These are phyloP conservation scores for Saxidomus purpurata DNA, from an alignment of 1,140 invertebrate species.

Conservation along the genomic window DNA sequence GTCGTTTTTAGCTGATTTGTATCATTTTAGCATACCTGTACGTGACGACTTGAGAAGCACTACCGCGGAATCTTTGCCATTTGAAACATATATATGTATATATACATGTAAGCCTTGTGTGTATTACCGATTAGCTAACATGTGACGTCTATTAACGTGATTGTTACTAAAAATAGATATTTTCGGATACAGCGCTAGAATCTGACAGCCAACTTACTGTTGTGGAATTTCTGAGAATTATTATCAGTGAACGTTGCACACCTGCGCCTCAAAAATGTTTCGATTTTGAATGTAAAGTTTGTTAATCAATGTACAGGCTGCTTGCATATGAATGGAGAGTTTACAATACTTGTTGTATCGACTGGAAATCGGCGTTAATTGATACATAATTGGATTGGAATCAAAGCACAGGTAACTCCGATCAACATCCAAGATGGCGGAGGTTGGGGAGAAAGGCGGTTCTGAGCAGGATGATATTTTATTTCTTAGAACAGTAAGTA, in stretches of 20 bases:
- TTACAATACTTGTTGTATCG: not conserved
- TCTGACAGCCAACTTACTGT: slow-evolving; percentile 37
- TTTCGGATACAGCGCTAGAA: slow-evolving; percentile 61
- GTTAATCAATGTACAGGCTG: not conserved
- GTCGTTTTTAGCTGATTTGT: no score
- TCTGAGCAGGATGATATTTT: slow-evolving; percentile 81
- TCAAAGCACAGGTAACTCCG: slow-evolving; percentile 38
- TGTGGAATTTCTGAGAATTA: slow-evolving; percentile 61
- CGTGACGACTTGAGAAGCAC: no score
- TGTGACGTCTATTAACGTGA: slow-evolving; percentile 46
- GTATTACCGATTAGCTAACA: no score
- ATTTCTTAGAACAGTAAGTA: slow-evolving; percentile 82
- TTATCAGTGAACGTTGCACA: not conserved
- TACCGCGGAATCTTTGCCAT: no score
- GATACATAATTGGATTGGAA: slow-evolving; percentile 44
- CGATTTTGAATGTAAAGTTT: slow-evolving; percentile 27
- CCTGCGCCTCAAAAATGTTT: slow-evolving; percentile 56
- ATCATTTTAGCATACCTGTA: no score
- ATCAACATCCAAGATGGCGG: slow-evolving; percentile 76
- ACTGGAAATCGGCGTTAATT: slow-evolving; percentile 31
- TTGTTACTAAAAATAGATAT: slow-evolving; percentile 58
- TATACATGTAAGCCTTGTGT: not conserved
- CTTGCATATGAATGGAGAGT: slow-evolving; percentile 32
- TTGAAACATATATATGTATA: no score
- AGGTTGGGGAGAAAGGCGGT: slow-evolving; percentile 74